Base-by-base conservation (phyloP, 2,113 vertebrate genomes). In the Speoplatyrhinus poulsoni region DNA sequence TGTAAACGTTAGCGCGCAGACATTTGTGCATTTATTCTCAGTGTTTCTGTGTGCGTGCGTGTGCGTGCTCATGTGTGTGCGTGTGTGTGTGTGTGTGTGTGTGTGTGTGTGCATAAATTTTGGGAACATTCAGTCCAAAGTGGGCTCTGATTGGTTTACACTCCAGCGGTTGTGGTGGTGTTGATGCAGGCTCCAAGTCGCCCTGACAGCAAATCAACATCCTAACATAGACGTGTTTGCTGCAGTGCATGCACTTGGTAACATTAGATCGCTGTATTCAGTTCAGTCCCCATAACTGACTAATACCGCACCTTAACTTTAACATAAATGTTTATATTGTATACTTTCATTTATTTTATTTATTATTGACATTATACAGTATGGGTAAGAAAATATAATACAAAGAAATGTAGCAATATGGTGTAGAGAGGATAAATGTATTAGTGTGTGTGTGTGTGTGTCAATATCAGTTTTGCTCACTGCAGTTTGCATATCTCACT, bases 191-290 rank as follows among this genome's bases (percentile, higher is more conserved):
- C 63, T 82, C 60, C 80, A 70, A 90, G 82, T 85, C 72, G 15
- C 47, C 81, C 62, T 88, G 89, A 92, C 87, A 90, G 88, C 82
- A 90, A 89, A 87, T 90, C 90, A 85, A 89, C 85, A 41, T 64
- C 67, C 85, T 85, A 82, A 67, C 82, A 81, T 86, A 88, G 73
- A 72, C 76, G 77, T 82, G 85, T 89, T 86, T 87, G 80, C 79
- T 87, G 81, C 69, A 85, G 85, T 72, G 59, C 46, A 54, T 77
- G 48, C 64, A 64, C 65, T 41, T 70, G 71, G 82, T 55, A 84
- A 75, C 72, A 54, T 75, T 66, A 67, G 69, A 60, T 36, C 50
- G 48, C 26, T 26, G 26, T 26, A 26, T 26, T 26, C 26, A 55
- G 46, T 63, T 26, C 62, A 26, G 26, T 60, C n/a, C 5, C 26